phyloP scores from a whole-genome alignment of 2,888 invertebrate species.

The Incurvaria masculella region DNA sequence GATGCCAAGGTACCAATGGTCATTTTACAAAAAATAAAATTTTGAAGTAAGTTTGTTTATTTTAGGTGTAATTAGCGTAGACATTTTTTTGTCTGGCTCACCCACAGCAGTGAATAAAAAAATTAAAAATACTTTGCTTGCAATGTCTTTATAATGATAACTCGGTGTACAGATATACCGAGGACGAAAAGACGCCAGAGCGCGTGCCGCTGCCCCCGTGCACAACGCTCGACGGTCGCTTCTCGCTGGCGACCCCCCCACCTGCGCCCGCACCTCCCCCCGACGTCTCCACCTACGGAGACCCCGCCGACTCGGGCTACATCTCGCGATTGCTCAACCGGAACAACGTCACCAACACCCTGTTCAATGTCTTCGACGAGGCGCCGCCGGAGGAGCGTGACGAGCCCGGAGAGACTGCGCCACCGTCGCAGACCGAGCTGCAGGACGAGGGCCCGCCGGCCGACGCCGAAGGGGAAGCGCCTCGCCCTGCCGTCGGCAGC shows the following conservation, averaged over 20 bases:
- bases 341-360: constrained; percentile 37
- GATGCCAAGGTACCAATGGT: too few species aligned
- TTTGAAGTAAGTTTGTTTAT: too few species aligned
- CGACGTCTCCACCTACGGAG: constrained; percentile 40
- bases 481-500: constrained; percentile 2
- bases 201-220: constrained; percentile 32
- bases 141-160: too few species aligned
- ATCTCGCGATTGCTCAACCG: constrained; percentile 44
- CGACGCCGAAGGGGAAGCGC: background rate
- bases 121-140: too few species aligned
- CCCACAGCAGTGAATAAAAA: too few species aligned
- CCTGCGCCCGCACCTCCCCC: constrained; percentile 19
- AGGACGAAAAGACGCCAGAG: constrained; percentile 27
- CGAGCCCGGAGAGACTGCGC: constrained; percentile 18
- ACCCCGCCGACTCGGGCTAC: constrained; percentile 48
- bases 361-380: constrained; percentile 34
- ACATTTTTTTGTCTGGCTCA: too few species aligned
- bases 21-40: too few species aligned
- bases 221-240: constrained; percentile 31
- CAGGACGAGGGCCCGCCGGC: constrained; percentile 8
- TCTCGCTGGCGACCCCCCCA: constrained; percentile 23
- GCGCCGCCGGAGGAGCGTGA: constrained; percentile 10
- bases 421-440: constrained; percentile 14
- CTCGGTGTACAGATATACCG: constrained; percentile 33
- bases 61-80: too few species aligned